Percentiles rank a stretch among this genome's conserved stretches.
phyloP scores from a whole-genome alignment of 2,888 invertebrate species.

The Tachina lurida region DNA sequence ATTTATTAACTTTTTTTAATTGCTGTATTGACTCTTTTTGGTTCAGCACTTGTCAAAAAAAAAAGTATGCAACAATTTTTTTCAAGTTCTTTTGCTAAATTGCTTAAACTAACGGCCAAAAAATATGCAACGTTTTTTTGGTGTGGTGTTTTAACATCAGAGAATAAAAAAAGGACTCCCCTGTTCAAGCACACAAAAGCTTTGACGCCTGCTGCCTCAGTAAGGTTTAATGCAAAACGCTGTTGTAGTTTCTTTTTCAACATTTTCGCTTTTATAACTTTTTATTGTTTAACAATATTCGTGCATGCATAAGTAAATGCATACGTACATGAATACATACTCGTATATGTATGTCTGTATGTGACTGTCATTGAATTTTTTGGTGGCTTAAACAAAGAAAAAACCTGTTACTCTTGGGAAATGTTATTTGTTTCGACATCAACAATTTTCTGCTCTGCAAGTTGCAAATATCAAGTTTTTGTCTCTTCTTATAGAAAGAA shows the following conservation, averaged over 20 bases:
- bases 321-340: not conserved
- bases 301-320: not conserved
- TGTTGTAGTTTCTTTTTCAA: slow-evolving; percentile 16
- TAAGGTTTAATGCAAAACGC: slow-evolving; percentile 3
- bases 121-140: not conserved
- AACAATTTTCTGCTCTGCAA: slow-evolving; percentile 34
- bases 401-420: slow-evolving; percentile 63
- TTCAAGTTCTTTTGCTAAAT: slow-evolving; percentile 13
- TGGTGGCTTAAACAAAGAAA: slow-evolving; percentile 22
- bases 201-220: slow-evolving; percentile 19
- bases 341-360: not conserved
- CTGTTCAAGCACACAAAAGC: not conserved
- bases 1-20: not conserved
- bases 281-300: slow-evolving; percentile 26
- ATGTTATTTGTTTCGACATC: slow-evolving; percentile 61
- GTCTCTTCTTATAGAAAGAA: not conserved
- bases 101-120: slow-evolving; percentile 26
- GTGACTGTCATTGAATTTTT: slow-evolving; percentile 9
- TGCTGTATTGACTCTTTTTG: slow-evolving; percentile 29
- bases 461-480: slow-evolving; percentile 6
- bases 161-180: not conserved
- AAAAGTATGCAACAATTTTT: not conserved
- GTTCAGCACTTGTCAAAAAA: slow-evolving; percentile 20
- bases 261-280: slow-evolving; percentile 5
- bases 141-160: not conserved